phyloP scores from a whole-genome alignment of 2,888 invertebrate genomes.

The Tupiocoris notatus region DNA sequence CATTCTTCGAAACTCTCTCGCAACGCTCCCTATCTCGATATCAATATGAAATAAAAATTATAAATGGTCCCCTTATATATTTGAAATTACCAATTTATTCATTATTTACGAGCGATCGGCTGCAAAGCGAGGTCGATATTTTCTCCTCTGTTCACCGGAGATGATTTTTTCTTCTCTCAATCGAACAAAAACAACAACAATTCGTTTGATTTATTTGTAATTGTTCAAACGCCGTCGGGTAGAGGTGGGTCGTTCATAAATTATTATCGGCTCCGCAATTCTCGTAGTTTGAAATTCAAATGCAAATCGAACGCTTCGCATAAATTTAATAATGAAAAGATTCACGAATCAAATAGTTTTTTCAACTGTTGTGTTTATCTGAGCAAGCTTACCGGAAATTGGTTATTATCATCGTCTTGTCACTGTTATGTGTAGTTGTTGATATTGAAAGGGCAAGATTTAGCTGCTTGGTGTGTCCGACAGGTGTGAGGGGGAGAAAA shows the following conservation, averaged over 20 bases:
- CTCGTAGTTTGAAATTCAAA: neutral
- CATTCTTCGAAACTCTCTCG: constrained; percentile 21
- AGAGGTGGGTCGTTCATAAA: neutral
- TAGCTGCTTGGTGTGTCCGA: too few relatives aligned
- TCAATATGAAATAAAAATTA: constrained; percentile 41
- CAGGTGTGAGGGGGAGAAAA: too few relatives aligned
- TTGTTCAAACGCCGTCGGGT: neutral
- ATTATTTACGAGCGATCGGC: constrained; percentile 23
- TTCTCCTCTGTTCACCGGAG: neutral
- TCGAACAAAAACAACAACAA: neutral
- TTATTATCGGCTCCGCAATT: neutral
- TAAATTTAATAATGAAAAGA: too few relatives aligned
- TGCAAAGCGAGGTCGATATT: neutral
- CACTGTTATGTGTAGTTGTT: too few relatives aligned
- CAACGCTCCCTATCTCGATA: constrained; percentile 20
- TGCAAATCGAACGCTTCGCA: neutral
- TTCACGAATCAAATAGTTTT: too few relatives aligned
- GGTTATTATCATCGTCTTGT: too few relatives aligned
- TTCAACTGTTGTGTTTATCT: too few relatives aligned
- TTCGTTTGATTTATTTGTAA: neutral
- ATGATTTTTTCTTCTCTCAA: neutral
- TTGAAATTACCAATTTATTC: constrained; percentile 40
- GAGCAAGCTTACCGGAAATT: too few relatives aligned
- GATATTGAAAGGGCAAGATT: too few relatives aligned
- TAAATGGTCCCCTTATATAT: constrained; percentile 37